These are phyloP conservation scores for Epistrophe eligans DNA, from an alignment of 2,888 invertebrate species.

Conservation along the genomic window DNA sequence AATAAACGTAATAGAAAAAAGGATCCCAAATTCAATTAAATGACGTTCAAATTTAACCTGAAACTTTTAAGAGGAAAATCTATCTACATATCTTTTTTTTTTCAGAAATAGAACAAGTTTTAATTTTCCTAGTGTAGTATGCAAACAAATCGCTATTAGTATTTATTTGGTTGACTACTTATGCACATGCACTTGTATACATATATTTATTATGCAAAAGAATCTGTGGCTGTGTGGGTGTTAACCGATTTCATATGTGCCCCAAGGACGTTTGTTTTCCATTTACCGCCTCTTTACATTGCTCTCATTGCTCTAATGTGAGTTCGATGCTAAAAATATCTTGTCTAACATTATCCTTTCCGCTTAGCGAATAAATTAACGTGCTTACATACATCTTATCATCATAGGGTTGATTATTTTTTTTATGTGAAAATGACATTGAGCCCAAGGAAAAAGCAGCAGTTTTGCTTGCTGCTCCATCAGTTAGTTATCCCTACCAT, in stretches of 20 bases:
- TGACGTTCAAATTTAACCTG: too few relatives aligned
- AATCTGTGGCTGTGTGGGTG: slow-evolving; percentile 39
- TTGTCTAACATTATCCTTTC: slow-evolving; percentile 57
- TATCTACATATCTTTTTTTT: too few relatives aligned
- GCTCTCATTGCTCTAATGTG: slow-evolving; percentile 14
- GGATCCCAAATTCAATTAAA: too few relatives aligned
- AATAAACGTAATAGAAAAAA: too few relatives aligned
- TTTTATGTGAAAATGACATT: slow-evolving; percentile 38
- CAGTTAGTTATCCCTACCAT: slow-evolving; percentile 35
- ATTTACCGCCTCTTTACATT: slow-evolving; percentile 39
- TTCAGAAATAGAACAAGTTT: too few relatives aligned
- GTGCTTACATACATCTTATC: too few relatives aligned
- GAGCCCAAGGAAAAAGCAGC: slow-evolving; percentile 31
- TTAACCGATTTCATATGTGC: slow-evolving; percentile 54
- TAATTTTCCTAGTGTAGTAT: too few relatives aligned
- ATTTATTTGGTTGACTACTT: neutral
- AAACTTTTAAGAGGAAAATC: too few relatives aligned
- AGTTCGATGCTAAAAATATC: neutral
- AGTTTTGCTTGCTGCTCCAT: slow-evolving; percentile 46
- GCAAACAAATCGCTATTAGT: neutral
- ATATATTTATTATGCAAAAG: neutral
- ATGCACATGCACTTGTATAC: neutral
- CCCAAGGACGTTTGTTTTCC: slow-evolving; percentile 64
- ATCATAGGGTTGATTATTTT: too few relatives aligned
- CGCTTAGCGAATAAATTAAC: slow-evolving; percentile 63